Evolutionary conservation across 2,113 vertebrate genomes (phyloP), one percentile per base, ranked within the genome.

Genomic region (Bujurquina vittata): DNA sequence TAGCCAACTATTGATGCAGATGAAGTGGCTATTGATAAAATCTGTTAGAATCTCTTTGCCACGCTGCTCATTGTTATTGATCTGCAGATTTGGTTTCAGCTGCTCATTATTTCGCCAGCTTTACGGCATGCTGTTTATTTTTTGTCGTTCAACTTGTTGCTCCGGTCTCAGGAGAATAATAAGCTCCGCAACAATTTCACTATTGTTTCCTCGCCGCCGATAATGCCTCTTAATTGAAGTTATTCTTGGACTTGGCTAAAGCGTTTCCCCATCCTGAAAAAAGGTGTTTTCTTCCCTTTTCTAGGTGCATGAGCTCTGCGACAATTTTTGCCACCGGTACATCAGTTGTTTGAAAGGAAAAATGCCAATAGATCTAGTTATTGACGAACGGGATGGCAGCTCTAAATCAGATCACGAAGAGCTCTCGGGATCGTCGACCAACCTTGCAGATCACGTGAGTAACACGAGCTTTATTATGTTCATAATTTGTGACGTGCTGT

Each of bases 341-440:
- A 99, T 99, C 96, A 99, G 98, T 89, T 99, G 98, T 96, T 97
- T 99, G 96, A 99, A 99, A 97, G 98, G 98, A 94, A 99, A 99
- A 96, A 99, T 99, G 99, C 99, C 99, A 93, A 99, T 99, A 95
- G 99, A 99, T 95, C 96, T 99, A 75, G 99, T 99, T 92, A 99
- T 99, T 90, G 99, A 99, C 92, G 98, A 99, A 93, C 97, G 98
- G 94, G 99, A 99, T 91, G 98, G 98, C 94, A 99, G 96, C 95
- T 99, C 98, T 69, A 99, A 99, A 94, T 99, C 98, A 93, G 99
- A 99, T 90, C 98, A 99, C 7, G 99, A 99, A 95, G 98, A 99
- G 93, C 97, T 99, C 88, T 99, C 99, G 91, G 99, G 99, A 95
- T 99, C 99, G 83, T 99, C 99, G 88, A 99, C 98, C 86, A 99